A percentile compares a stretch with the other conserved stretches of the same genome.
These are phyloP conservation scores for Mustela lutreola DNA, from an alignment of 2,113 vertebrate species.

Conservation along the genomic window DNA sequence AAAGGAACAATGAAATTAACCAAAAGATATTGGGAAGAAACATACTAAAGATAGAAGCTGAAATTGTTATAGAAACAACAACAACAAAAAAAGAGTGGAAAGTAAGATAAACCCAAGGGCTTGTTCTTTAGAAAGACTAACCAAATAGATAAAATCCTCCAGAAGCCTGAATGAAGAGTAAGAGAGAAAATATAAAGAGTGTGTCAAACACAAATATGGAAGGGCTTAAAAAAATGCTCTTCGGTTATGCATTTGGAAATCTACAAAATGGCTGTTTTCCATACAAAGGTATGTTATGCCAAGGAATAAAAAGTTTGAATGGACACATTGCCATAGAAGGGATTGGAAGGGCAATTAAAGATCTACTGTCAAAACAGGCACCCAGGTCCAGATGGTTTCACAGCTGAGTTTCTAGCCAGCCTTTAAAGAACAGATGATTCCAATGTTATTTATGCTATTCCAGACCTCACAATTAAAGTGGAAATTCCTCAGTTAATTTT, in stretches of 20 bases:
- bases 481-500: background rate
- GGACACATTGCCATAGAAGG: background rate
- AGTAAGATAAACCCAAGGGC: background rate
- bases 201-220: background rate
- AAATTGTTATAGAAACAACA: background rate
- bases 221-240: background rate
- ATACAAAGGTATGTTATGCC: background rate
- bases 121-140: background rate
- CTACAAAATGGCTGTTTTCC: background rate
- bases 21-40: background rate
- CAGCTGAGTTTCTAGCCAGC: conserved; percentile 2
- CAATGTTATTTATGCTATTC: conserved; percentile 15
- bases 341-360: background rate
- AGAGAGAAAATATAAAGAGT: background rate
- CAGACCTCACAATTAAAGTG: conserved; percentile 26
- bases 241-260: conserved; percentile 9
- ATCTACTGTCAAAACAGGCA: background rate
- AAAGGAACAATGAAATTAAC: background rate
- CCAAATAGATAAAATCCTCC: background rate
- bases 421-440: conserved; percentile 54
- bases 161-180: background rate
- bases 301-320: background rate
- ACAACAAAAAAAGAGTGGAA: background rate
- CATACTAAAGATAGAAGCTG: background rate
- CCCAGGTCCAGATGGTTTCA: conserved; percentile 12